Conservation (phyloP, 2,113 vertebrate species). For the Ia io region DNA sequence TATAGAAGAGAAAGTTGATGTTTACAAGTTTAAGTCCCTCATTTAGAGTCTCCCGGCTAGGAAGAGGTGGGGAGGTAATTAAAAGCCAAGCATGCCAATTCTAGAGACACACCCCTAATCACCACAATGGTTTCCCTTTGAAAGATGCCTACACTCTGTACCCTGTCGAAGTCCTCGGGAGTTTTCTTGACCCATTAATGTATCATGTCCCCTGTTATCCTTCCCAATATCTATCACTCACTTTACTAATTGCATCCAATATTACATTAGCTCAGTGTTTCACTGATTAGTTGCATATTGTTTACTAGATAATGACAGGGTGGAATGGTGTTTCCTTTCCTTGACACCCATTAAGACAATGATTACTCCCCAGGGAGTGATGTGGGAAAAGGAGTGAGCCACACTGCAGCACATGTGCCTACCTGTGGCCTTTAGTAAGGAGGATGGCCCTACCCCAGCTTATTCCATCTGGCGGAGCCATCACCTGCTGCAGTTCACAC, state of each 20-base stretch:
- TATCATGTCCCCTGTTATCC: background rate
- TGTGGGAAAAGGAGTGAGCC: slow-evolving; percentile 68
- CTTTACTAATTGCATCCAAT: slow-evolving; percentile 58
- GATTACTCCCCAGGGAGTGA: slow-evolving; percentile 77
- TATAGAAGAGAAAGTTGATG: background rate
- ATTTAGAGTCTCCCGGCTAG: background rate
- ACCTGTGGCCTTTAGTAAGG: slow-evolving; percentile 78
- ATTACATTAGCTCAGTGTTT: slow-evolving; percentile 46
- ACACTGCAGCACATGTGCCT: slow-evolving; percentile 63
- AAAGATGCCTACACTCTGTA: background rate
- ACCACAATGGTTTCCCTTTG: background rate
- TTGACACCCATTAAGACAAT: slow-evolving; percentile 74
- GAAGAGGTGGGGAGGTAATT: background rate
- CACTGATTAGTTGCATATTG: slow-evolving; percentile 63
- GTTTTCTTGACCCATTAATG: slow-evolving; percentile 18
- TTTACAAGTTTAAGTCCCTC: background rate
- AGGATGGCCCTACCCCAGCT: slow-evolving; percentile 83
- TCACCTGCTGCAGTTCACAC: slow-evolving; percentile 85
- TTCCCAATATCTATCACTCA: slow-evolving; percentile 46
- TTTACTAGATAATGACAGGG: slow-evolving; percentile 61
- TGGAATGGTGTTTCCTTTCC: slow-evolving; percentile 36
- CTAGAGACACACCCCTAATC: background rate
- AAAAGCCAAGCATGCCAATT: background rate
- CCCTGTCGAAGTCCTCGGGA: background rate
- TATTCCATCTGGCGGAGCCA: slow-evolving; percentile 85